phyloP scores from a whole-genome alignment of 2,888 invertebrate species.

The Lapara coniferarum region DNA sequence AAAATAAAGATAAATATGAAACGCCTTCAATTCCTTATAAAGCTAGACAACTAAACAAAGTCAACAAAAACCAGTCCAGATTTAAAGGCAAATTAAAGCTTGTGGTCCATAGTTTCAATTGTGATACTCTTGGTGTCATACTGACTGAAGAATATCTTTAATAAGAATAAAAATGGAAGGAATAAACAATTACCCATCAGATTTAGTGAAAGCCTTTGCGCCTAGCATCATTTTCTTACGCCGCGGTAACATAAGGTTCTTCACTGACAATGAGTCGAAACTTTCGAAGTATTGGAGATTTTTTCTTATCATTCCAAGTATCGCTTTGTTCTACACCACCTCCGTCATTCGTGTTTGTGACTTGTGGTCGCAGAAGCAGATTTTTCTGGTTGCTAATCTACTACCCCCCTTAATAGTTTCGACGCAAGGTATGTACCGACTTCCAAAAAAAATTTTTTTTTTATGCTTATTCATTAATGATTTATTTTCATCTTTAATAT shows the following conservation, averaged over 20 bases:
- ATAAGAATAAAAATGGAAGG: slow-evolving; percentile 2
- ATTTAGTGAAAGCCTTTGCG: slow-evolving; percentile 41
- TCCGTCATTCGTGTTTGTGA: slow-evolving; percentile 34
- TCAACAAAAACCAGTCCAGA: neutral
- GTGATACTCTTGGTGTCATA: neutral
- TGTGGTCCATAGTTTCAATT: neutral
- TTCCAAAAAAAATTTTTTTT: no score
- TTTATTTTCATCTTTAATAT: no score
- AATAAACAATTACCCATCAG: slow-evolving; percentile 44
- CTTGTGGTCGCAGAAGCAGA: slow-evolving; percentile 30
- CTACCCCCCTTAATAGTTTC: slow-evolving; percentile 40
- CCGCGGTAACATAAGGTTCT: slow-evolving; percentile 42
- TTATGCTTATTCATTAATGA: no score
- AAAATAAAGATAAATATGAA: slow-evolving; percentile 13
- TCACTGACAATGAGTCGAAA: slow-evolving; percentile 34
- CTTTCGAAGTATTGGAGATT: slow-evolving; percentile 42
- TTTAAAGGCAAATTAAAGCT: neutral
- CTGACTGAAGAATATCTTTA: neutral
- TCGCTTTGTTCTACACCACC: slow-evolving; percentile 33
- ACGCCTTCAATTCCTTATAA: neutral
- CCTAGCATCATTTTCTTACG: slow-evolving; percentile 40
- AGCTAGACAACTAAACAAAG: neutral
- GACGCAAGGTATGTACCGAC: slow-evolving; percentile 43
- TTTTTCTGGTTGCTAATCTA: slow-evolving; percentile 38
- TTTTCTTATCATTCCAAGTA: slow-evolving; percentile 34